Percentiles rank a stretch among this genome's conserved stretches.
phyloP scores from a whole-genome alignment of 2,113 vertebrate genomes.

The Corvus hawaiiensis region DNA sequence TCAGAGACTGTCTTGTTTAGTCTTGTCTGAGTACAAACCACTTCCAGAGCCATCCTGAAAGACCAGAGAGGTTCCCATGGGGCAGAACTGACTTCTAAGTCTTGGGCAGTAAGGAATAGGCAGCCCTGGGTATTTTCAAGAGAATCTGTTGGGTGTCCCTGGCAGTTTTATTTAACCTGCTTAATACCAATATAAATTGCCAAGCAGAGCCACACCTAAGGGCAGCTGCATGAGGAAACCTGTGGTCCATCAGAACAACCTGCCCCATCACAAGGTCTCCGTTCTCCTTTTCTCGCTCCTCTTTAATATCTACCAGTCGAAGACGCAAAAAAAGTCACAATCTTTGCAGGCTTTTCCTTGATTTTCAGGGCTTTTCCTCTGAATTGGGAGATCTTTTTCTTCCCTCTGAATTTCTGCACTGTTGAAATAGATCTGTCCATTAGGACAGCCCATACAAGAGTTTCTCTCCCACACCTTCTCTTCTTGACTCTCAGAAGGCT shows the following conservation, averaged over 20 bases:
- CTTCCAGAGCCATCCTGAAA: not conserved
- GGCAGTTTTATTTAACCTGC: not conserved
- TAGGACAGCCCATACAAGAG: accelerated
- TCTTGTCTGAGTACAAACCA: not conserved
- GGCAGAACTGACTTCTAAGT: not conserved
- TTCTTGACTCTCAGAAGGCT: not conserved
- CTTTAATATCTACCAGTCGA: not conserved
- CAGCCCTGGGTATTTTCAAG: not conserved
- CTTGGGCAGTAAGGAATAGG: not conserved
- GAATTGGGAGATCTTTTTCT: not conserved
- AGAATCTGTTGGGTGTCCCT: not conserved
- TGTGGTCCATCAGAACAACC: not conserved
- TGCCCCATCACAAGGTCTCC: not conserved
- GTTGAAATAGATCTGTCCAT: not conserved
- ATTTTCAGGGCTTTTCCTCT: not conserved
- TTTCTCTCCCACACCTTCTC: not conserved
- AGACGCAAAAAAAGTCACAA: not conserved
- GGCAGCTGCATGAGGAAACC: not conserved
- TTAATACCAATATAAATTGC: not conserved
- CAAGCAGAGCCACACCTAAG: not conserved
- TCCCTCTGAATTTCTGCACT: not conserved
- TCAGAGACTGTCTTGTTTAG: not conserved
- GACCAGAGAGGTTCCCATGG: not conserved
- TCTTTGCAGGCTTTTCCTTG: not conserved
- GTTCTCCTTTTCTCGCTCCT: not conserved